Conservation (phyloP, 1,140 invertebrate species). For the Odontomachus brunneus region DNA sequence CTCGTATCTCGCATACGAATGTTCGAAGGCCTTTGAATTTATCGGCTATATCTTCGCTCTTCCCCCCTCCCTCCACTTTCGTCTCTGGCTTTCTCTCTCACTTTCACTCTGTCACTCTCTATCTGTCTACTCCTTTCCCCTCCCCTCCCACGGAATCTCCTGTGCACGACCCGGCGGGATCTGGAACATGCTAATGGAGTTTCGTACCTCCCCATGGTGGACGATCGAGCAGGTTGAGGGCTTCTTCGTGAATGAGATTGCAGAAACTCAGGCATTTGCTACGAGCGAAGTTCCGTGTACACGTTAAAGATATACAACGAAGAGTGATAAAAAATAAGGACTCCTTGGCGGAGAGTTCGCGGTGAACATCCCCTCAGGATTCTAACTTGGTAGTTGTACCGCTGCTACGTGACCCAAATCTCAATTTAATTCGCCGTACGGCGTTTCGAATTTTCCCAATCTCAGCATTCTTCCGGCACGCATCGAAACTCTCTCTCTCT, state of each 20-base stretch:
- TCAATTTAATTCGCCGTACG: constrained; percentile 45
- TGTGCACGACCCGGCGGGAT: constrained; percentile 24
- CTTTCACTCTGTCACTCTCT: too few relatives aligned
- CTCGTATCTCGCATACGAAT: constrained; percentile 3
- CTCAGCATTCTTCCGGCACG: neutral
- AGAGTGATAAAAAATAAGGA: constrained; percentile 54
- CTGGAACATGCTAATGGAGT: constrained; percentile 57
- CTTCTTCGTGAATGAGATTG: constrained; percentile 44
- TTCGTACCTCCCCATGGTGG: constrained; percentile 37
- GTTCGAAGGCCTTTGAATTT: constrained; percentile 43
- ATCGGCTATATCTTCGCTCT: constrained; percentile 18
- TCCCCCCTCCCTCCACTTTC: neutral
- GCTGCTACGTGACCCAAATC: constrained; percentile 48
- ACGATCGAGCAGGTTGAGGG: constrained; percentile 40
- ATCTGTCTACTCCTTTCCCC: too few relatives aligned
- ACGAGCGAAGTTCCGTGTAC: constrained; percentile 46
- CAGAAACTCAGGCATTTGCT: constrained; percentile 35
- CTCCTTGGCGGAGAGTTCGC: constrained; percentile 25
- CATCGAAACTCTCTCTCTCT: too few relatives aligned
- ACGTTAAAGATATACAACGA: constrained; percentile 56
- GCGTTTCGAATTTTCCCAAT: constrained; percentile 12
- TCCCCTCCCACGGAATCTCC: neutral
- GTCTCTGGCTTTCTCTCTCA: too few relatives aligned
- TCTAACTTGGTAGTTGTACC: constrained; percentile 44
- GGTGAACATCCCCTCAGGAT: constrained; percentile 46